Conservation (phyloP, 2,797 vertebrate genomes). For the Peromyscus nudipes region DNA sequence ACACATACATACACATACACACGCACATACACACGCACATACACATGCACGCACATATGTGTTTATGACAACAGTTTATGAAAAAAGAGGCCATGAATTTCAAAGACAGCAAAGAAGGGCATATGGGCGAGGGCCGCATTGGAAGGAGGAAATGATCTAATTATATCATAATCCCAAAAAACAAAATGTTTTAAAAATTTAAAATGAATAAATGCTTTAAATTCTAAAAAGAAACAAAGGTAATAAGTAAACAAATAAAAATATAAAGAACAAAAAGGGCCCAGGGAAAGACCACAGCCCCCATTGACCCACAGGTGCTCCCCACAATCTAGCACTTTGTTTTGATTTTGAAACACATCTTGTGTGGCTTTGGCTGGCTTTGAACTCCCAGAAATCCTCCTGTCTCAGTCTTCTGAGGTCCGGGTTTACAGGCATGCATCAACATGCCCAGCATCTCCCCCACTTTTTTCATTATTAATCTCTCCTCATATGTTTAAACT, state of each 20-base stretch:
- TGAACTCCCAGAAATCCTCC: not conserved
- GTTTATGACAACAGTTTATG: not conserved
- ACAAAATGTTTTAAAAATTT: not conserved
- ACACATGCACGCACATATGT: fast-evolving
- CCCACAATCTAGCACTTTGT: not conserved
- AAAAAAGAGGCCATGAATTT: not conserved
- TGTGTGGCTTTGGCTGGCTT: not conserved
- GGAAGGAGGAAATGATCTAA: not conserved
- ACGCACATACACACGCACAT: too few relatives aligned
- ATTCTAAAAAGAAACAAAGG: not conserved
- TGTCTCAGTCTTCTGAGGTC: not conserved
- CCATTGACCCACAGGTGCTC: too few relatives aligned
- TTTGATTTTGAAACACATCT: not conserved
- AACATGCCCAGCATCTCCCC: not conserved
- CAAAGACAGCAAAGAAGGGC: not conserved
- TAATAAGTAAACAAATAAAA: not conserved
- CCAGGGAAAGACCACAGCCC: not conserved
- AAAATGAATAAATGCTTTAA: not conserved
- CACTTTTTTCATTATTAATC: not conserved
- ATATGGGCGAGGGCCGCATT: too few relatives aligned
- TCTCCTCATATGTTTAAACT: not conserved
- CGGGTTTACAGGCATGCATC: not conserved
- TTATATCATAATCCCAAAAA: not conserved
- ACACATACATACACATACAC: too few relatives aligned
- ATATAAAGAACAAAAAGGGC: not conserved